Evolutionary conservation across 2,888 invertebrate species (phyloP), one percentile per base, ranked within the genome.

Genomic region (Trachelus tabidus): DNA sequence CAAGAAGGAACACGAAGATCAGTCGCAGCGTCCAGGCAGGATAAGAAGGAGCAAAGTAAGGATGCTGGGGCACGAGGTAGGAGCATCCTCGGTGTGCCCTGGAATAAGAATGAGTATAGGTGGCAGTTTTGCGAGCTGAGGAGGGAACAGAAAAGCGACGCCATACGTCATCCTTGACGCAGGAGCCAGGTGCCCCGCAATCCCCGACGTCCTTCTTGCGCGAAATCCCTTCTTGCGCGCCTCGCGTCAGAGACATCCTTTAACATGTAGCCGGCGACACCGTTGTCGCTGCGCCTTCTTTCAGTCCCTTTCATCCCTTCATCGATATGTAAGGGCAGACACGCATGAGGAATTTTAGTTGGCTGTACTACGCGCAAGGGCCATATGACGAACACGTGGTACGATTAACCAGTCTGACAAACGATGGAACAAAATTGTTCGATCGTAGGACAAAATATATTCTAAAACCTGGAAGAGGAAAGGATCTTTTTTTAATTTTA

Each of bases 261-360:
- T 83, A 83, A 83, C 86, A 87, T 86, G 88, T 87, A 87, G 83
- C 83, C 40, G 86, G 82, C 86, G 82, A 88, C 87, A 88, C 87
- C 85, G 76, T 78, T 78, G 76, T 73, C 76, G 75, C 37, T 76
- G 75, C 75, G 77, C 77, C 80, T 75, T 81, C 79, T 78, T 79
- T 77, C 79, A 73, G 56, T 68, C 69, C 81, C 80, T 73, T 73
- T 77, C 35, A 81, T 79, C 31, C 77, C 69, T 87, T 88, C 89
- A 89, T 90, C 90, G 89, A 90, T 89, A 90, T 89, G 89, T 88
- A 87, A 85, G 87, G 85, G 85, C 86, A 87, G 87, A 88, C 87
- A 87, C 89, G 85, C 83, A 83, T 80, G 78, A 85, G 90, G 90
- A 90, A 90, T 90, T 90, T 90, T 89, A 90, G 90, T 90, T 90